Evolutionary conservation across 2,888 invertebrate species (phyloP).

Genomic region (Diarsia brunnea): DNA sequence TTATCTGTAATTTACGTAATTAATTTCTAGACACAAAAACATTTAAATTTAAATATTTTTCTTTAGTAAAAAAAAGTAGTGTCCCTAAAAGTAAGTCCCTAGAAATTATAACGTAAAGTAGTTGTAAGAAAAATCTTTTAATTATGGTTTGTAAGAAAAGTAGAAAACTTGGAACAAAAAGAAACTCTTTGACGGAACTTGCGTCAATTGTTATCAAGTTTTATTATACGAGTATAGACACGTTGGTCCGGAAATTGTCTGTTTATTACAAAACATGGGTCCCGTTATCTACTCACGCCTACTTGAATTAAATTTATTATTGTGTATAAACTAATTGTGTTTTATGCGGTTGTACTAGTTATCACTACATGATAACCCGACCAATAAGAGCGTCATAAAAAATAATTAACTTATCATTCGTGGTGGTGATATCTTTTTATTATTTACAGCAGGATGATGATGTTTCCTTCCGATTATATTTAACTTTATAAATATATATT

Average conservation of each 20-base stretch:
- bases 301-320: constrained; percentile 53
- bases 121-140: background rate
- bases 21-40: constrained; percentile 21
- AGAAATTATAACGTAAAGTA: background rate
- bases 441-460: constrained; percentile 22
- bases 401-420: constrained; percentile 36
- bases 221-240: constrained; percentile 45
- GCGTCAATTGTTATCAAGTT: constrained; percentile 56
- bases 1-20: constrained; percentile 8
- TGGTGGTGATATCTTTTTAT: constrained; percentile 12
- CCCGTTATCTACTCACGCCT: constrained; percentile 51
- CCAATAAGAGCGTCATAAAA: constrained; percentile 37
- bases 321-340: constrained; percentile 50
- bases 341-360: constrained; percentile 41
- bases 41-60: background rate
- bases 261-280: constrained; percentile 50
- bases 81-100: too few species aligned
- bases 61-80: background rate
- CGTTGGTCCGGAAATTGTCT: constrained; percentile 48
- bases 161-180: constrained; percentile 2
- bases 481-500: background rate
- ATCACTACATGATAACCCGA: constrained; percentile 50
- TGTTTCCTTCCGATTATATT: constrained; percentile 40
- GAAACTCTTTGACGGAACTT: constrained; percentile 44
- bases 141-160: background rate